These are phyloP conservation scores for Emydura subglobosa DNA, from an alignment of 2,113 vertebrate species.

Conservation along the genomic window DNA sequence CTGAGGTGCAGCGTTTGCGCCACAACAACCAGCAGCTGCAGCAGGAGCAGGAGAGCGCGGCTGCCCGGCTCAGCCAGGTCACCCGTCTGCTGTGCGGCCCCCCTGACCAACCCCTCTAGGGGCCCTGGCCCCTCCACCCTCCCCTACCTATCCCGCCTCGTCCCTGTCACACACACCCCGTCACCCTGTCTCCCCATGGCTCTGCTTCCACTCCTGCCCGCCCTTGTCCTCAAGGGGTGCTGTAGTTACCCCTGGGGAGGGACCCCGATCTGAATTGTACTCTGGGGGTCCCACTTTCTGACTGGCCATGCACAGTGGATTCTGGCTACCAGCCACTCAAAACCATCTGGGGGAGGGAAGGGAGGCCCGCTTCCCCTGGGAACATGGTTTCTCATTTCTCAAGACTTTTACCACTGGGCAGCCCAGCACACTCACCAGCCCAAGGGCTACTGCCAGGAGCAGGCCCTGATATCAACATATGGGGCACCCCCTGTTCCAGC, in stretches of 20 bases:
- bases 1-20: conserved; percentile 89
- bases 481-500: background rate
- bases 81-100: conserved; percentile 84
- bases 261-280: background rate
- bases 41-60: conserved; percentile 87
- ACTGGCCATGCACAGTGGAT: background rate
- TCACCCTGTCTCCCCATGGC: background rate
- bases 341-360: background rate
- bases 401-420: background rate
- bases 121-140: background rate
- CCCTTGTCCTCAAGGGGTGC: background rate
- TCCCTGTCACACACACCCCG: background rate
- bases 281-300: background rate
- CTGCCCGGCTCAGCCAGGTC: conserved; percentile 89
- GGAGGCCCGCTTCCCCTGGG: background rate
- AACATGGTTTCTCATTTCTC: background rate
- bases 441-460: background rate
- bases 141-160: background rate
- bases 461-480: background rate
- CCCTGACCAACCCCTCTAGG: conserved; percentile 70
- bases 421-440: background rate
- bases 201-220: background rate
- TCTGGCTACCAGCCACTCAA: background rate
- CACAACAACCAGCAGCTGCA: conserved; percentile 90
- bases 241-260: background rate